These are phyloP conservation scores for Mus spicilegus DNA, from an alignment of 2,113 vertebrate genomes.

Conservation along the genomic window DNA sequence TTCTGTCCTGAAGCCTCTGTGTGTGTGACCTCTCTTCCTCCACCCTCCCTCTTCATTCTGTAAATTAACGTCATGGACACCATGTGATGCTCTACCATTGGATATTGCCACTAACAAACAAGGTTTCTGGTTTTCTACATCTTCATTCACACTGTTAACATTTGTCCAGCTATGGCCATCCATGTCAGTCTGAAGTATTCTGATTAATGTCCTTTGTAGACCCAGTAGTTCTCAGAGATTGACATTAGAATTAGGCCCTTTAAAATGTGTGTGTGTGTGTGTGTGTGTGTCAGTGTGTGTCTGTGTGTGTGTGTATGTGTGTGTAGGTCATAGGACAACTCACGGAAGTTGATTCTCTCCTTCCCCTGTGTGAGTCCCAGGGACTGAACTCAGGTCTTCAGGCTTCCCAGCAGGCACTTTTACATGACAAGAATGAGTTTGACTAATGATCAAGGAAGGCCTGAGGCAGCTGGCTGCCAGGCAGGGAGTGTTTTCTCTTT, in stretches of 20 bases:
- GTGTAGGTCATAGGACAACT: neutral
- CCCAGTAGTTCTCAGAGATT: conserved; percentile 1
- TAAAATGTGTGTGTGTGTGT: neutral
- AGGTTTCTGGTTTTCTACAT: neutral
- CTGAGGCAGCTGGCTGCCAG: neutral
- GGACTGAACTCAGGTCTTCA: neutral
- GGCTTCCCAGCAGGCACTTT: neutral
- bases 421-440: neutral
- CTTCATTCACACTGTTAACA: neutral
- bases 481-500: conserved; percentile 23
- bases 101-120: conserved; percentile 28
- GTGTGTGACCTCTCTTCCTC: neutral
- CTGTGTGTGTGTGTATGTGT: no score
- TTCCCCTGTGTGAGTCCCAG: neutral
- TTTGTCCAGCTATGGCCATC: neutral
- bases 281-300: neutral
- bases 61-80: conserved; percentile 8
- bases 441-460: neutral
- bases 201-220: conserved; percentile 34
- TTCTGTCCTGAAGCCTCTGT: neutral
- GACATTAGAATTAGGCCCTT: conserved; percentile 12
- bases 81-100: neutral
- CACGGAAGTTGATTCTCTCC: neutral
- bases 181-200: neutral
- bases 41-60: neutral